Evolutionary conservation across 2,888 invertebrate genomes (phyloP), one percentile per base, ranked within the genome.

Genomic region (Drosophila putrida): DNA sequence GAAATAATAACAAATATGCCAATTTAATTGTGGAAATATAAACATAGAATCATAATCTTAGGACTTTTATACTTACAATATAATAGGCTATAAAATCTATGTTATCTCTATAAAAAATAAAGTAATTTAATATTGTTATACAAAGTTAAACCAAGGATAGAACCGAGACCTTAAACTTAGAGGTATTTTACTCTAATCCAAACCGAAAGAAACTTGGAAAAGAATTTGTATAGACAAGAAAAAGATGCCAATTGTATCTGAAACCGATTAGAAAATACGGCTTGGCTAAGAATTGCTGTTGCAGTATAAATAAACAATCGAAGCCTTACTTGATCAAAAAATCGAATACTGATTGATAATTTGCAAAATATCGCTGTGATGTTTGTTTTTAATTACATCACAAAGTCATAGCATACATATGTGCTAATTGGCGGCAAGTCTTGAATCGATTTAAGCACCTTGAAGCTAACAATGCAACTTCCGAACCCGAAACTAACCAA

Each of bases 401-500:
- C 25, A 43, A 33, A 43, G 33, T 54, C 9, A 41, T 54, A 54
- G 54, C 54, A 54, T 54, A 54, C 54, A 43, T 54, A 54, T 54
- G 54, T 54, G 54, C 54, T 54, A 46, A 57, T 57, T 57, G 55
- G 31, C n/a, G 43, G 39, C 33, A 28, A 41, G 20, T 43, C 33
- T 54, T 41, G 25, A 33, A 33, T 20, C 9, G 33, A 15, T 25
- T 25, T 6, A n/a, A 54, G n/a, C 41, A 54, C 54, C 54, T 43
- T 39, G 38, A 54, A 54, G 20, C n/a, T 13, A 55, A 47, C 60
- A 55, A 43, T 60, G 62, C 27, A 50, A 50, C 44, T 74, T 74
- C 57, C 66, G 46, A 51, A 35, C 46, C n/a, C 57, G 27, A 53
- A 31, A 35, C 46, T 43, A 53, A 47, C 27, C 27, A 46, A 38